Evolutionary conservation across 2,888 invertebrate genomes (phyloP).

Genomic region (Aphidoletes aphidimyza): DNA sequence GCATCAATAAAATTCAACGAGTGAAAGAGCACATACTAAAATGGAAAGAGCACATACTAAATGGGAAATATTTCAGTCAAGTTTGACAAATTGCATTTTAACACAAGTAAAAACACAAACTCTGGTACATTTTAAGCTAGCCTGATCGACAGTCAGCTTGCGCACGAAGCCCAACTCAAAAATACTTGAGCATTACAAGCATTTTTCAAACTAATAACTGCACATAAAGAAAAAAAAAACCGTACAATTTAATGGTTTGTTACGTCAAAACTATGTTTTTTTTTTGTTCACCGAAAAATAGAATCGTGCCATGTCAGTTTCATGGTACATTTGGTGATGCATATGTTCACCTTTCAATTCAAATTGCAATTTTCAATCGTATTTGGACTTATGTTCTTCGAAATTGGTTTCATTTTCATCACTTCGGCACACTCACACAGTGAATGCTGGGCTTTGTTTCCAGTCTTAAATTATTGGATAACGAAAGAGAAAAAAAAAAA

Average conservation of each 20-base stretch:
- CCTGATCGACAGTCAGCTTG: slow-evolving; percentile 45
- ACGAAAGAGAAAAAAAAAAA: neutral
- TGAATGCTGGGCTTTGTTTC: neutral
- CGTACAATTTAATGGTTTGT: slow-evolving; percentile 41
- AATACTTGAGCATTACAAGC: neutral
- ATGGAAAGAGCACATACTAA: neutral
- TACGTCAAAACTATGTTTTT: slow-evolving; percentile 2
- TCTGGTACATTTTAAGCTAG: neutral
- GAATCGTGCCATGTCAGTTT: neutral
- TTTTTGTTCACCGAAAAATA: neutral
- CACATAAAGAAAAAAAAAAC: slow-evolving; percentile 11
- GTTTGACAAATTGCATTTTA: slow-evolving; percentile 48
- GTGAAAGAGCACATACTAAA: neutral
- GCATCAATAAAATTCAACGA: neutral
- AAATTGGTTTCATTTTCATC: neutral
- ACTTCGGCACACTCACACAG: neutral
- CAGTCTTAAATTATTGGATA: slow-evolving; percentile 31
- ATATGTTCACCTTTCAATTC: slow-evolving; percentile 16
- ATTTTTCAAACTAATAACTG: slow-evolving; percentile 29
- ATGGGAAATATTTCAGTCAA: slow-evolving; percentile 30
- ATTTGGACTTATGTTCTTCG: neutral
- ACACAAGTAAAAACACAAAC: neutral
- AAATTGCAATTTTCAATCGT: slow-evolving; percentile 33
- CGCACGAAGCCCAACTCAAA: slow-evolving; percentile 39
- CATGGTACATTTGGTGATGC: neutral